These are phyloP conservation scores for Arctocebus calabarensis DNA, from an alignment of 2,797 vertebrate genomes.

Conservation along the genomic window DNA sequence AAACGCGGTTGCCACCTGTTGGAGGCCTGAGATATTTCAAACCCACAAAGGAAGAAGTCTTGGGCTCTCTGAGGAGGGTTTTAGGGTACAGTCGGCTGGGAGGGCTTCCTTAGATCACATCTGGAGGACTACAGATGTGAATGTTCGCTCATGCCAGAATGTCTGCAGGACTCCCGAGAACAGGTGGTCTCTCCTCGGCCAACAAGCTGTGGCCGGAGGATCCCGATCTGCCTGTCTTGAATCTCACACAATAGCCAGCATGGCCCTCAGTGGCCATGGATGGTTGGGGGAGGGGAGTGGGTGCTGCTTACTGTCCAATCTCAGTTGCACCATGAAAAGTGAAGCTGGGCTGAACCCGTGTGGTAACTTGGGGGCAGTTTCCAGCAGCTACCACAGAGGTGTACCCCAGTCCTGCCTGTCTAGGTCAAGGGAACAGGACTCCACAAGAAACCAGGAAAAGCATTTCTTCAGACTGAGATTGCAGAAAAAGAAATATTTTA, in stretches of 20 bases:
- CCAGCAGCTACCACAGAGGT: neutral
- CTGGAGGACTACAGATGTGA: neutral
- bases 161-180: neutral
- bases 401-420: neutral
- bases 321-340: neutral
- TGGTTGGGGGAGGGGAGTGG: rapidly evolving
- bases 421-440: neutral
- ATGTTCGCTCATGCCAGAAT: neutral
- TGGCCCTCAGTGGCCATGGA: neutral
- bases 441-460: neutral
- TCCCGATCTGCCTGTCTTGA: neutral
- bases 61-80: neutral
- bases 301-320: neutral
- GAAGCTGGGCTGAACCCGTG: neutral
- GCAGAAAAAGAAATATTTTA: neutral
- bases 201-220: neutral
- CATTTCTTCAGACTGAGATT: neutral
- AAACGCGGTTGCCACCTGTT: neutral
- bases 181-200: neutral
- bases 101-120: neutral
- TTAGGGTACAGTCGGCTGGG: neutral
- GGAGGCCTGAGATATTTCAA: neutral
- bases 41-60: too few relatives aligned
- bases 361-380: neutral
- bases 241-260: neutral